Conservation (phyloP, 2,797 vertebrate genomes). For the Girardinus metallicus region DNA sequence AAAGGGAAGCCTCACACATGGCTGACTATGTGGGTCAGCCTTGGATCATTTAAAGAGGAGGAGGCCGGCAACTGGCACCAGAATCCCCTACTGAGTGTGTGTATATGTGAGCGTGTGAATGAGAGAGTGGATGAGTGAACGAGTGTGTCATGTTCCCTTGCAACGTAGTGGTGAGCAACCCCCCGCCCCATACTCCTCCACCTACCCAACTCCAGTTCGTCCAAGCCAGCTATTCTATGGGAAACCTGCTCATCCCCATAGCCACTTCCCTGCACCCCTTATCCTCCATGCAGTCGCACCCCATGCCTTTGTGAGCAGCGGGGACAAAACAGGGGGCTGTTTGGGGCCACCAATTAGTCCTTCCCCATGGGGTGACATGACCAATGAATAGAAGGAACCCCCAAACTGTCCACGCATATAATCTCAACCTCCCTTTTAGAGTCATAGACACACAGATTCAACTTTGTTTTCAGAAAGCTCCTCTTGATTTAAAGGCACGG, state of each 20-base stretch:
- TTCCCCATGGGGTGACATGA: conserved; percentile 83
- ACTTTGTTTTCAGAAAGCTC: conserved; percentile 64
- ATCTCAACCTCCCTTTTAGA: conserved; percentile 65
- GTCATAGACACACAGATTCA: conserved; percentile 70
- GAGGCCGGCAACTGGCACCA: conserved; percentile 81
- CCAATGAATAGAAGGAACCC: conserved; percentile 79
- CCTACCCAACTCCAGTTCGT: conserved; percentile 55
- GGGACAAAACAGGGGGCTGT: conserved; percentile 78
- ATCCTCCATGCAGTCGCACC: conserved; percentile 62
- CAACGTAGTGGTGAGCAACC: conserved; percentile 53
- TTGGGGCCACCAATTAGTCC: conserved; percentile 85
- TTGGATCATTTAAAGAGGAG: conserved; percentile 80
- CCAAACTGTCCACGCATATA: conserved; percentile 77
- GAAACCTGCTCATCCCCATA: conserved; percentile 64
- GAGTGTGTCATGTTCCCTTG: conserved; percentile 71
- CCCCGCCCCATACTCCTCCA: conserved; percentile 5
- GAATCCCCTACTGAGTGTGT: conserved; percentile 69
- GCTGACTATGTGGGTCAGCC: conserved; percentile 83
- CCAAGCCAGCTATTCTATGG: conserved; percentile 71
- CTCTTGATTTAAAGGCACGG: conserved; percentile 69
- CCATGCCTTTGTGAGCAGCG: conserved; percentile 76
- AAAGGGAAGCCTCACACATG: conserved; percentile 82
- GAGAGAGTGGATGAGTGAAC: conserved; percentile 51
- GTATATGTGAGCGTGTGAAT: conserved; percentile 37
- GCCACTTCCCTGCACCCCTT: conserved; percentile 52